Evolutionary conservation across 2,797 vertebrate genomes (phyloP).

Genomic region (Enteromius argenteus): DNA sequence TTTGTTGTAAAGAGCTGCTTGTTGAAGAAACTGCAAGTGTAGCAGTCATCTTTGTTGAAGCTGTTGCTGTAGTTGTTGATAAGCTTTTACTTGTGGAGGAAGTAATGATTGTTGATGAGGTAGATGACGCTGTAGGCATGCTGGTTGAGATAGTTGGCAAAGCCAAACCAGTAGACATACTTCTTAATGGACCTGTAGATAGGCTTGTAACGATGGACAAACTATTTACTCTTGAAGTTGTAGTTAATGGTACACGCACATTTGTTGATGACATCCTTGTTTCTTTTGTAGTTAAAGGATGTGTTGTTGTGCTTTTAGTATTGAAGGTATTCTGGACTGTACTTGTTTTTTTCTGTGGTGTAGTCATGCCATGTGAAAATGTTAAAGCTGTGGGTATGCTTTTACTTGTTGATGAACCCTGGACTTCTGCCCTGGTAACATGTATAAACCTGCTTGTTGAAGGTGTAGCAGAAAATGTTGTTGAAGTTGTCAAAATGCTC

Average conservation of each 20-base stretch:
- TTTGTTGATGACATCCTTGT: slow-evolving; percentile 1
- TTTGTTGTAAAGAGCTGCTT: neutral
- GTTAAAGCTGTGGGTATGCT: neutral
- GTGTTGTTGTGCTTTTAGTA: neutral
- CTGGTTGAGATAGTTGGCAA: neutral
- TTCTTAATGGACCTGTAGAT: too few species aligned
- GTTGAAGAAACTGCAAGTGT: neutral
- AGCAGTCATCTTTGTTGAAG: neutral
- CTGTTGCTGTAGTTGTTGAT: neutral
- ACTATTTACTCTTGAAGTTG: neutral
- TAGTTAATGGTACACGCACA: neutral
- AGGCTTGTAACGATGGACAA: neutral
- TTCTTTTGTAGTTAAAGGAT: neutral
- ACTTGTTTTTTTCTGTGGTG: neutral
- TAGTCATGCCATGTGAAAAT: too few species aligned
- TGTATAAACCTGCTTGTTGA: neutral
- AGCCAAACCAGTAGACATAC: too few species aligned
- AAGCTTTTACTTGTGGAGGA: neutral
- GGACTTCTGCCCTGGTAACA: too few species aligned
- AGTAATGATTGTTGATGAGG: neutral
- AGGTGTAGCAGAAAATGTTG: neutral
- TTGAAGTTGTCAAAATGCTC: neutral
- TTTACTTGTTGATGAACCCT: too few species aligned
- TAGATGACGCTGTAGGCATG: slow-evolving; percentile 18
- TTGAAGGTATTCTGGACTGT: neutral